Conservation (phyloP, 1,140 invertebrate species). For the Macrosteles quadrilineatus region DNA sequence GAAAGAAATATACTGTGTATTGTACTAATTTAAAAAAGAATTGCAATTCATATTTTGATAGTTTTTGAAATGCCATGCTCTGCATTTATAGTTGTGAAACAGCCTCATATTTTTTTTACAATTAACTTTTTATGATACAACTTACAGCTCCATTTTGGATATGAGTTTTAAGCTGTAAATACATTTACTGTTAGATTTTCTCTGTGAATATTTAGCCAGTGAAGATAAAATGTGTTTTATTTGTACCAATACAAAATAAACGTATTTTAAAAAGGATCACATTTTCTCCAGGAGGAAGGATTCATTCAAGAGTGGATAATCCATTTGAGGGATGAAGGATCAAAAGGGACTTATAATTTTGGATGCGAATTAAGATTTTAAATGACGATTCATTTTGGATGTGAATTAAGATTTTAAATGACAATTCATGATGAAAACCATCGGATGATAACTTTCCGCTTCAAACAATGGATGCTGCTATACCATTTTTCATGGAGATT, state of each 20-base stretch:
- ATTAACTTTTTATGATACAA: no score
- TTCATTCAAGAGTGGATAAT: slow-evolving; percentile 1
- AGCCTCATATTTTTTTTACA: no score
- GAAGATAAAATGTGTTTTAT: background rate
- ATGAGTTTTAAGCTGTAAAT: background rate
- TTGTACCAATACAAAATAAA: background rate
- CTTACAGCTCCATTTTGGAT: background rate
- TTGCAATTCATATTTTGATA: no score
- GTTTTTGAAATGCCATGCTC: no score
- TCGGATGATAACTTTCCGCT: no score
- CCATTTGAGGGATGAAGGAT: slow-evolving; percentile 14
- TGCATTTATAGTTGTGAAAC: no score
- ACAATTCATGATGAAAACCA: no score
- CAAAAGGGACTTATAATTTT: background rate
- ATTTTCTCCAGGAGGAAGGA: slow-evolving; percentile 1
- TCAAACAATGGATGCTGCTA: no score
- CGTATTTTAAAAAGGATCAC: background rate
- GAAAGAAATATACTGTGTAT: no score
- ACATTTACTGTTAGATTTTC: background rate
- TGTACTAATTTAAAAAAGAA: no score
- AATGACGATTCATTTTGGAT: background rate
- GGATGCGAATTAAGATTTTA: background rate
- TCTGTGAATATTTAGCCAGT: background rate
- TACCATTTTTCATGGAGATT: no score
- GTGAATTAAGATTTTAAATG: background rate